Conservation (phyloP, 2,113 vertebrate genomes). For the Lepidothrix coronata region DNA sequence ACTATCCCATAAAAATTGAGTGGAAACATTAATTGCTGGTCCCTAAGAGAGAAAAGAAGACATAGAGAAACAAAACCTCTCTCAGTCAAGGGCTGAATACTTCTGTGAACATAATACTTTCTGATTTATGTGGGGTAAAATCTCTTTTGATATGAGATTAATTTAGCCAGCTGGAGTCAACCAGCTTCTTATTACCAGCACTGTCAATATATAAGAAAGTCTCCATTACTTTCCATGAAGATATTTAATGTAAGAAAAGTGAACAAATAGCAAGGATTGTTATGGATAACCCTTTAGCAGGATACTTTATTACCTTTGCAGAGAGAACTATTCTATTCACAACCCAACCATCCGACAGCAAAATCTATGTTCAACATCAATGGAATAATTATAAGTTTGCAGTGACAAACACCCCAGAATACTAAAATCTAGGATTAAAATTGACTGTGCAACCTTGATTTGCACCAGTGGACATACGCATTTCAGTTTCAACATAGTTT, state of each 20-base stretch:
- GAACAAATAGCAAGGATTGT: neutral
- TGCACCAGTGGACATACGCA: neutral
- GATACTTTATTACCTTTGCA: neutral
- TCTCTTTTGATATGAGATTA: neutral
- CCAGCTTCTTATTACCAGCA: neutral
- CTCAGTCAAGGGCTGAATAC: neutral
- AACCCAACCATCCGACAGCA: neutral
- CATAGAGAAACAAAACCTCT: neutral
- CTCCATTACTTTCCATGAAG: neutral
- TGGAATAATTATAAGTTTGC: neutral
- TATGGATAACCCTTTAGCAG: neutral
- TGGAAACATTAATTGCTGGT: neutral
- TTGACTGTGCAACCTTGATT: neutral
- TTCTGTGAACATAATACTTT: neutral
- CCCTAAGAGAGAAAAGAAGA: neutral
- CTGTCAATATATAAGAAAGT: neutral
- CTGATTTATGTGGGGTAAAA: neutral
- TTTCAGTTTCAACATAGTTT: neutral
- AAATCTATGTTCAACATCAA: neutral
- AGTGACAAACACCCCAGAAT: neutral
- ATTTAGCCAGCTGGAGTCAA: neutral
- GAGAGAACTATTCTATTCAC: neutral
- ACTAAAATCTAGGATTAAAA: neutral
- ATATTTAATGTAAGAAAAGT: neutral
- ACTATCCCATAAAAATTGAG: neutral